A percentile compares a stretch with the other conserved stretches of the same genome.
These are phyloP conservation scores for Eilema griseolum DNA, from an alignment of 2,888 invertebrate species.

Conservation along the genomic window DNA sequence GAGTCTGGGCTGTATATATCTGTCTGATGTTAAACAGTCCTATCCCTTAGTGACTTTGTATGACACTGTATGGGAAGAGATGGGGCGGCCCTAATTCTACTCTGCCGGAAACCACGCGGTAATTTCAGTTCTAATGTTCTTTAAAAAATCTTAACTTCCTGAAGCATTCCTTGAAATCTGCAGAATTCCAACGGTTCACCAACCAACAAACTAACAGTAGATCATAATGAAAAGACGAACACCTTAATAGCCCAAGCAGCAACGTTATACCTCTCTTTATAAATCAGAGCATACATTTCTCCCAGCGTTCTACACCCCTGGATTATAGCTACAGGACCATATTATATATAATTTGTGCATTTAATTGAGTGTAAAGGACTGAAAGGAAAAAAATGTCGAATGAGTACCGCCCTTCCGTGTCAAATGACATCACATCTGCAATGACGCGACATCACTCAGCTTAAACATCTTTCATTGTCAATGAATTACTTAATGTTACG, in stretches of 20 bases:
- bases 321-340: constrained; percentile 22
- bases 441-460: constrained; percentile 24
- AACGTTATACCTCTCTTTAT: not conserved
- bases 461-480: constrained; percentile 38
- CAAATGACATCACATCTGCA: constrained; percentile 48
- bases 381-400: constrained; percentile 63
- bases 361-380: constrained; percentile 75
- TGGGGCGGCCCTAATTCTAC: no score
- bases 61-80: no score
- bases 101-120: no score
- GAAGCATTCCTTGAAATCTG: no score
- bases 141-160: no score
- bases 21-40: no score
- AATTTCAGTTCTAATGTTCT: no score
- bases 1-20: no score
- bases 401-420: constrained; percentile 52
- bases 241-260: not conserved
- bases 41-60: no score
- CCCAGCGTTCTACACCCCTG: constrained; percentile 34
- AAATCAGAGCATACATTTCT: constrained; percentile 2
- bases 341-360: constrained; percentile 65
- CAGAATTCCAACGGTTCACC: no score
- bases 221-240: no score
- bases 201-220: no score
- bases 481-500: constrained; percentile 43